These are phyloP conservation scores for Lordiphosa mommai DNA, from an alignment of 1,140 invertebrate species.

Conservation along the genomic window DNA sequence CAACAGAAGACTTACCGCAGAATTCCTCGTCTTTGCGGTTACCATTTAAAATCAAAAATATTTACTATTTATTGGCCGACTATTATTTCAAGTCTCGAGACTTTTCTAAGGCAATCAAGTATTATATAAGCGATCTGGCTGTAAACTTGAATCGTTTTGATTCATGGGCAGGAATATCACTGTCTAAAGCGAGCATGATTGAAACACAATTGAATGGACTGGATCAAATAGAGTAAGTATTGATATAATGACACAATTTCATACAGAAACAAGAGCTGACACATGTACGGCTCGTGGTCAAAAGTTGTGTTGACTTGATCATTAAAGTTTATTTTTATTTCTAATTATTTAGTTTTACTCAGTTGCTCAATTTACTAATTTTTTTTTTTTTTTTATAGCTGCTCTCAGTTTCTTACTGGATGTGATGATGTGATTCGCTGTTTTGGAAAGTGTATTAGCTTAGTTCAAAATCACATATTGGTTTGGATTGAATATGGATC, in stretches of 20 bases:
- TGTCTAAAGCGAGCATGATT: slow-evolving; percentile 89
- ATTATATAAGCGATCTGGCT: slow-evolving; percentile 91
- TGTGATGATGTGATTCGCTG: slow-evolving; percentile 38
- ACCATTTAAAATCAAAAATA: slow-evolving; percentile 84
- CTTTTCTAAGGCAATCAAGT: slow-evolving; percentile 88
- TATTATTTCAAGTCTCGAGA: slow-evolving; percentile 94
- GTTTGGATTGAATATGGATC: slow-evolving; percentile 53
- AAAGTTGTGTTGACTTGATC: no score
- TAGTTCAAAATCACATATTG: slow-evolving; percentile 21
- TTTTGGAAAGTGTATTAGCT: slow-evolving; percentile 37
- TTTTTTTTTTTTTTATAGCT: slow-evolving; percentile 6
- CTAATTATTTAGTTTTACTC: no score
- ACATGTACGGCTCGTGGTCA: no score
- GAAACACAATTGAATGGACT: slow-evolving; percentile 88
- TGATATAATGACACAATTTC: no score
- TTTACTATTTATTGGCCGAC: slow-evolving; percentile 95
- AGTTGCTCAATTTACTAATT: background rate
- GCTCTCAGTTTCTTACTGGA: slow-evolving; percentile 7
- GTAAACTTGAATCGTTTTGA: slow-evolving; percentile 89
- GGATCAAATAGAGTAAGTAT: slow-evolving; percentile 11
- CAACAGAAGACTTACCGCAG: slow-evolving; percentile 80
- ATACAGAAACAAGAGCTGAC: no score
- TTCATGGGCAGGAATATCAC: slow-evolving; percentile 94
- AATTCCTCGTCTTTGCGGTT: slow-evolving; percentile 62
- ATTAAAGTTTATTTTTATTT: background rate